A percentile compares a stretch with the other conserved stretches of the same genome.
Evolutionary conservation across 1,140 invertebrate genomes (phyloP).

Genomic region (Sycophila sp.): DNA sequence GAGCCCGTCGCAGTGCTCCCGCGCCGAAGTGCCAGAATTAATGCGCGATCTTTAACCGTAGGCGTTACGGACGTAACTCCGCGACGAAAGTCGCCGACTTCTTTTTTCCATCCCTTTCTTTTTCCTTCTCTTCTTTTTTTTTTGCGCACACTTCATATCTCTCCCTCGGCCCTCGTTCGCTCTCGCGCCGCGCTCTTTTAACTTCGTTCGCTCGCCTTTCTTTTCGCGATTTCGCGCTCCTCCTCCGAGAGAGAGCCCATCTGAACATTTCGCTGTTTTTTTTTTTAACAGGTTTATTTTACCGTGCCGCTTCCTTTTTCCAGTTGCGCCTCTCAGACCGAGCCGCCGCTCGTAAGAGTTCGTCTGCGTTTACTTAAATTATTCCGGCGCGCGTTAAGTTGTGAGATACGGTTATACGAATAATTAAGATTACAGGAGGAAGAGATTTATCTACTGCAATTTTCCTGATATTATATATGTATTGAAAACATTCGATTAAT

Average conservation of each 20-base stretch:
- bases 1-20: background rate
- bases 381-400: too few relatives aligned
- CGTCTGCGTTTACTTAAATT: too few relatives aligned
- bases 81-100: background rate
- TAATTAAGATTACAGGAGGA: too few relatives aligned
- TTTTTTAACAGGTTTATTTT: too few relatives aligned
- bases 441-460: too few relatives aligned
- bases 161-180: constrained; percentile 4
- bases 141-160: background rate
- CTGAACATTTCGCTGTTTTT: background rate
- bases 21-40: constrained; percentile 4
- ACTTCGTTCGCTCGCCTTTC: constrained; percentile 24
- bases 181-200: constrained; percentile 29
- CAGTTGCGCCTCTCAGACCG: too few relatives aligned
- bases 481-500: too few relatives aligned
- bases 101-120: background rate
- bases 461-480: too few relatives aligned
- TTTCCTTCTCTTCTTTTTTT: background rate
- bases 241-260: background rate
- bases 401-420: too few relatives aligned
- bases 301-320: too few relatives aligned
- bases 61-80: background rate
- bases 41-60: constrained; percentile 8
- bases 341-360: too few relatives aligned
- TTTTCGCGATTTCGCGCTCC: background rate